These are phyloP conservation scores for Pseudochaenichthys georgianus DNA, from an alignment of 2,797 vertebrate species.

Conservation along the genomic window DNA sequence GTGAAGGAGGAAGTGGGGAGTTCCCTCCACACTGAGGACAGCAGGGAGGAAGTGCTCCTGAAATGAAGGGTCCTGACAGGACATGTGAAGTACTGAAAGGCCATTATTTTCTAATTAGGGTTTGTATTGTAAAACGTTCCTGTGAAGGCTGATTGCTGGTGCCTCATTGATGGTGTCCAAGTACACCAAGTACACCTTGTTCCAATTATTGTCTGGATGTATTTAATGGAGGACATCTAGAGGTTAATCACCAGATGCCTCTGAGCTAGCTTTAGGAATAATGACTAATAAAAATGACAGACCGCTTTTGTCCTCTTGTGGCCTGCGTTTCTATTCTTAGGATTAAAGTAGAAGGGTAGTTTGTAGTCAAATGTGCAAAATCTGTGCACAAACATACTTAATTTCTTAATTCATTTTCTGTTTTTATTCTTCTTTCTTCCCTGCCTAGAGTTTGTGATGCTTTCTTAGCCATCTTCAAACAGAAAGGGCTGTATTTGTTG, in stretches of 20 bases:
- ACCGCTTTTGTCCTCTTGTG: constrained; percentile 8
- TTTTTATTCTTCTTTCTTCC: constrained; percentile 2
- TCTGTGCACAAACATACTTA: constrained; percentile 6
- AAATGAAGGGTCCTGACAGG: constrained; percentile 37
- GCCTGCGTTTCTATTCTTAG: constrained; percentile 7
- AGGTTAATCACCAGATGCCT: constrained; percentile 75
- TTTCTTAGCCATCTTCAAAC: constrained; percentile 50
- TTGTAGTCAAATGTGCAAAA: constrained; percentile 10
- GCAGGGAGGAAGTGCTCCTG: constrained; percentile 6
- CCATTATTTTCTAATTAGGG: constrained; percentile 69
- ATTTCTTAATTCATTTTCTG: background rate
- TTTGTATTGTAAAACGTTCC: constrained; percentile 53
- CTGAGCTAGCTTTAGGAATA: constrained; percentile 49
- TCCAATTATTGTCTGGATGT: constrained; percentile 73
- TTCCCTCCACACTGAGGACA: constrained; percentile 10
- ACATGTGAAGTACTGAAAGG: constrained; percentile 38
- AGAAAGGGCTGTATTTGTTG: constrained; percentile 6
- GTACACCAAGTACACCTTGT: constrained; percentile 69
- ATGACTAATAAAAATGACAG: constrained; percentile 66
- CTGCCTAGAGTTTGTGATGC: constrained; percentile 11
- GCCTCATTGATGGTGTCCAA: constrained; percentile 54
- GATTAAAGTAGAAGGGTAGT: constrained; percentile 18
- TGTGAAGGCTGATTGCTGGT: constrained; percentile 51
- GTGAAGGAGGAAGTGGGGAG: background rate
- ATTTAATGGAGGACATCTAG: constrained; percentile 73